Percentiles rank a stretch among this genome's conserved stretches.
phyloP scores from a whole-genome alignment of 2,797 vertebrate genomes.

The Spea hammondii region DNA sequence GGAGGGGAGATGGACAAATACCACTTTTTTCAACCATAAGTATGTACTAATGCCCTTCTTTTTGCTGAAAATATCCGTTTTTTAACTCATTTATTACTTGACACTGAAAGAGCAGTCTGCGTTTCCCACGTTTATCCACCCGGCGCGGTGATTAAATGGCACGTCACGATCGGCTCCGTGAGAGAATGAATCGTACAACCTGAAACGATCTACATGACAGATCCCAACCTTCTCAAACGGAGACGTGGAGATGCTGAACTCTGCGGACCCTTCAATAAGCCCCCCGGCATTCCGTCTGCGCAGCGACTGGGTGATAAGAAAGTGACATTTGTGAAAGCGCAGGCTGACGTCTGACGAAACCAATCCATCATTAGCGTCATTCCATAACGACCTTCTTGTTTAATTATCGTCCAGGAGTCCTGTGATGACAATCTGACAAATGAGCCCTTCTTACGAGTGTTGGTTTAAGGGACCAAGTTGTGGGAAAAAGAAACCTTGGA shows the following conservation, averaged over 20 bases:
- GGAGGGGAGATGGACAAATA: no score
- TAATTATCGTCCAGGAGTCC: constrained; percentile 37
- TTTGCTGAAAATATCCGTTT: background rate
- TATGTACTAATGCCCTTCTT: background rate
- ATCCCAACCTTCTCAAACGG: background rate
- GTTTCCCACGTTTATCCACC: background rate
- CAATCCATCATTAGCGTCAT: constrained; percentile 31
- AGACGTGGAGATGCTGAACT: background rate
- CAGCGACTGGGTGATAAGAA: constrained; percentile 24
- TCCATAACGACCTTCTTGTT: constrained; percentile 33
- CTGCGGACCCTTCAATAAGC: background rate
- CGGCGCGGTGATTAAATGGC: background rate
- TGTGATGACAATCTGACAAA: constrained; percentile 45
- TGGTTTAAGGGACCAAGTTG: constrained; percentile 11
- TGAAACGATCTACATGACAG: constrained; percentile 15
- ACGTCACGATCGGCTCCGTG: background rate
- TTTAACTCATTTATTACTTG: background rate
- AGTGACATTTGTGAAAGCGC: constrained; percentile 33
- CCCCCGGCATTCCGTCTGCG: background rate
- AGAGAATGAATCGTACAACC: background rate
- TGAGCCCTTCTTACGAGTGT: constrained; percentile 38
- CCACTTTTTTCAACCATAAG: no score
- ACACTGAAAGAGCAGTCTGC: background rate
- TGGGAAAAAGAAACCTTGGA: constrained; percentile 18
- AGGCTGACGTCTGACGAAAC: constrained; percentile 23